A percentile compares a stretch with the other conserved stretches of the same genome.
Conservation (phyloP, 2,888 invertebrate species). For the Cheilosia impressa region DNA sequence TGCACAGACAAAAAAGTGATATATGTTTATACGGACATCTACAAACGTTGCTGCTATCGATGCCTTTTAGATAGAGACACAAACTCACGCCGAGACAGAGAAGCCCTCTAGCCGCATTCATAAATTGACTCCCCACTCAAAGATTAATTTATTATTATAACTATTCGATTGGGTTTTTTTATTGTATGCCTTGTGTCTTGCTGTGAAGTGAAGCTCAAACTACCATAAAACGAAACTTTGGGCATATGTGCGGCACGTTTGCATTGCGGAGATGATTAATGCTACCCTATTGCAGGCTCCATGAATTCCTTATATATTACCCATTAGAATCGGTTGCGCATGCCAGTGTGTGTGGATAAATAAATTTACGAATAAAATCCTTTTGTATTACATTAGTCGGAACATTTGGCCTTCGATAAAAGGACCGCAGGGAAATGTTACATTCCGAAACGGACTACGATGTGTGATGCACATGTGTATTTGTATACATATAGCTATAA, state of each 20-base stretch:
- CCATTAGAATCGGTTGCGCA: conserved; percentile 27
- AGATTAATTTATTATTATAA: conserved; percentile 63
- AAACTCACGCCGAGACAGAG: conserved; percentile 19
- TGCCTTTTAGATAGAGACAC: conserved; percentile 10
- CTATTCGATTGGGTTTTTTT: conserved; percentile 49
- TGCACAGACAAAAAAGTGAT: conserved; percentile 3
- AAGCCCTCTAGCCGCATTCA: conserved; percentile 33
- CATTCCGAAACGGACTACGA: conserved; percentile 29
- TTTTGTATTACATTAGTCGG: conserved; percentile 40
- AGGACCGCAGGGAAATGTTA: conserved; percentile 43
- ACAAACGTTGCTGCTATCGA: not conserved
- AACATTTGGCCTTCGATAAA: conserved; percentile 55
- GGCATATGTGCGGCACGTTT: conserved; percentile 51
- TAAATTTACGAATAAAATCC: conserved; percentile 49
- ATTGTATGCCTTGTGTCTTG: conserved; percentile 3
- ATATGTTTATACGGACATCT: not conserved
- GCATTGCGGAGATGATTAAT: conserved; percentile 57
- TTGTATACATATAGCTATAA: not conserved
- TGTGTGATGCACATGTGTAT: conserved; percentile 21
- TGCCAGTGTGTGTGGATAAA: conserved; percentile 7
- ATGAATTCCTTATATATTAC: conserved; percentile 60
- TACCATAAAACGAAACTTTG: conserved; percentile 13
- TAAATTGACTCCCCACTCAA: conserved; percentile 56
- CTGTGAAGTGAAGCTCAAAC: conserved; percentile 11
- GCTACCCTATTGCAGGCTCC: conserved; percentile 50